Evolutionary conservation across 2,113 vertebrate genomes (phyloP).

Genomic region (Triplophysa dalaica): DNA sequence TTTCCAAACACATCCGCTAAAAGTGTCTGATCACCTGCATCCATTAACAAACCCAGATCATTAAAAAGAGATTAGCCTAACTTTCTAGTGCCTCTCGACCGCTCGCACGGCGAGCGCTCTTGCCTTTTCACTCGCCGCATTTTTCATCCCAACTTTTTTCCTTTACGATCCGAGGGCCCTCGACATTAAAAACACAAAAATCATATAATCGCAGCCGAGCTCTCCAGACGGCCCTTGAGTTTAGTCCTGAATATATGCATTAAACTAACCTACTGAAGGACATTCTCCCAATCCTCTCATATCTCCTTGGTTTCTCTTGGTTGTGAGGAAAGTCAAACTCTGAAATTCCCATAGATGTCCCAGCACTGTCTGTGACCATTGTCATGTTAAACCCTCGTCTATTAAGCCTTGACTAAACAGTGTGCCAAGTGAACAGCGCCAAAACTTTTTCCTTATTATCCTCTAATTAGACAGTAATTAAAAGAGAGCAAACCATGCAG

Average conservation of each 20-base stretch:
- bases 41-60: slow-evolving; percentile 62
- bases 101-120: slow-evolving; percentile 42
- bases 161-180: slow-evolving; percentile 63
- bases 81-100: slow-evolving; percentile 39
- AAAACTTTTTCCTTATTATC: slow-evolving; percentile 61
- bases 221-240: slow-evolving; percentile 48
- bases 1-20: slow-evolving; percentile 18
- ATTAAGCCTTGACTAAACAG: slow-evolving; percentile 59
- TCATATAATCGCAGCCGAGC: neutral
- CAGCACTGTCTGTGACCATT: slow-evolving; percentile 59
- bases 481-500: slow-evolving; percentile 47
- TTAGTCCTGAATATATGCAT: slow-evolving; percentile 49
- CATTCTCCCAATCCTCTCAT: slow-evolving; percentile 69
- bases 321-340: slow-evolving; percentile 21
- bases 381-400: slow-evolving; percentile 67
- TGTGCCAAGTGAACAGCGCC: slow-evolving; percentile 55
- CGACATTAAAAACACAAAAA: neutral
- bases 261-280: slow-evolving; percentile 59
- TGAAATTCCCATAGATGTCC: neutral
- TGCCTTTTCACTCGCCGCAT: slow-evolving; percentile 57
- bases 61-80: slow-evolving; percentile 77
- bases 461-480: slow-evolving; percentile 74
- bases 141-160: slow-evolving; percentile 51
- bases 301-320: slow-evolving; percentile 49
- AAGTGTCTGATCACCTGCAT: slow-evolving; percentile 58